Base-by-base conservation (phyloP, 2,113 vertebrate genomes). In the Hemibates koningsi region DNA sequence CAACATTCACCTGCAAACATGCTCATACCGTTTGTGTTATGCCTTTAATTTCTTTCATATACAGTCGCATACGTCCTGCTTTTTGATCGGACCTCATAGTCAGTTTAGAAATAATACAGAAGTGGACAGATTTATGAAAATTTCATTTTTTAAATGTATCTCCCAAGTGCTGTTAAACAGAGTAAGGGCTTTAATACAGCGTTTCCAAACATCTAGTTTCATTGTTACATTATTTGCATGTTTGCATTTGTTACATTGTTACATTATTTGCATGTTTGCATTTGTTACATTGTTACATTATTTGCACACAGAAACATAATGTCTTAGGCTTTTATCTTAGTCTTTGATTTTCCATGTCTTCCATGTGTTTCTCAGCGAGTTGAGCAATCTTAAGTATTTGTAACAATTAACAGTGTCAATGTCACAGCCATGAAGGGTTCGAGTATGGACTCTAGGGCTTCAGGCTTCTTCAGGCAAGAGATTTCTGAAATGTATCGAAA, bases 321-420 rank as follows among this genome's bases (percentile, higher is more conserved):
- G 54, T 57, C 54, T 57, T 56, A 56, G n/a, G 2, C 10, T 24
- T 54, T 12, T 3, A 24, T 48, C 43, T 16, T 50, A 50, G 16
- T 50, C 7, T 19, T 50, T 50, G 3, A 50, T 57, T 1, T 57
- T 57, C 54, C 24, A 3, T 24, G 53, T 13, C 21, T 0, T 56
- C 10, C 19, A 5, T 5, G 54, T 27, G 54, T 56, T 56, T 57
- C 24, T 57, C 54, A 57, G 54, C 1, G 4, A 57, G 54, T 7
- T 13, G 12, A 27, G 54, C 21, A 57, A 27, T 57, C 54, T 14
- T 57, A 57, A 57, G 12, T 14, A 57, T 27, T 7, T 57, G 12
- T 57, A 27, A 14, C 54, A 27, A 27, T 57, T 27, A 57, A 57
- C 12, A 57, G 54, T 57, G 24, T 57, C 21, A 17, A 29, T 6